Base-by-base conservation (phyloP, 37 sponge, comb jelly and placozoan species). In the Spongilla lacustris region DNA sequence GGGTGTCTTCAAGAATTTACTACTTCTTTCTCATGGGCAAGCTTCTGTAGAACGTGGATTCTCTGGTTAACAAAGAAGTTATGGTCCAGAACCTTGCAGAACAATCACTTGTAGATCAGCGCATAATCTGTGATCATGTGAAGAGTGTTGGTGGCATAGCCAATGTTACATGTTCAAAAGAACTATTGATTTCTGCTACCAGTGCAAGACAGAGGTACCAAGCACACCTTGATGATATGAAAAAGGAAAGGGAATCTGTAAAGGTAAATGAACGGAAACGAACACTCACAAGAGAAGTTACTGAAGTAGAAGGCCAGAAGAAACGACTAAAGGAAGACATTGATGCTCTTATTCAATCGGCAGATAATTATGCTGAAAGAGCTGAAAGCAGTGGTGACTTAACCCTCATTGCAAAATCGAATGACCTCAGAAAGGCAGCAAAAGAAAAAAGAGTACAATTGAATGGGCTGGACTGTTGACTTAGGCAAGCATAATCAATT, bases 21-120 rank as follows among this genome's bases (percentile, higher is more conserved):
- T 72, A 13, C 29, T 72, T 72, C 73, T 72, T 72, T 33, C 31
- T 32, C 73, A 72, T 72, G 73, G 73, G 73, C 73, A 72, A 32
- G 73, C 29, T 33, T 33, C 73, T 33, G 73, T 72, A 33, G 73
- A 72, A 32, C 29, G 73, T 33, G 73, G 73, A 33, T 72, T 72
- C 34, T 72, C 73, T 33, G 3, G 73, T 72, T 72, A 72, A 72
- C 73, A 72, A 72, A 32, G 73, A 33, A 32, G 32, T 32, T 30
- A 72, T 72, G 73, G 73, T 24, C 29, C 31, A 72, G 14, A 72
- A 72, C 34, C 34, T 72, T 33, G 32, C 73, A 33, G 73, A 72
- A 32, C 73, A 72, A 30, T 33, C 73, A 33, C 17, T 72, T 30
- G 32, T 72, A 72, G 73, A 13, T 33, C 29, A 72, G 73, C 73